These are phyloP conservation scores for Steinernema carpocapsae DNA, from an alignment of 2,888 invertebrate species.

Conservation along the genomic window DNA sequence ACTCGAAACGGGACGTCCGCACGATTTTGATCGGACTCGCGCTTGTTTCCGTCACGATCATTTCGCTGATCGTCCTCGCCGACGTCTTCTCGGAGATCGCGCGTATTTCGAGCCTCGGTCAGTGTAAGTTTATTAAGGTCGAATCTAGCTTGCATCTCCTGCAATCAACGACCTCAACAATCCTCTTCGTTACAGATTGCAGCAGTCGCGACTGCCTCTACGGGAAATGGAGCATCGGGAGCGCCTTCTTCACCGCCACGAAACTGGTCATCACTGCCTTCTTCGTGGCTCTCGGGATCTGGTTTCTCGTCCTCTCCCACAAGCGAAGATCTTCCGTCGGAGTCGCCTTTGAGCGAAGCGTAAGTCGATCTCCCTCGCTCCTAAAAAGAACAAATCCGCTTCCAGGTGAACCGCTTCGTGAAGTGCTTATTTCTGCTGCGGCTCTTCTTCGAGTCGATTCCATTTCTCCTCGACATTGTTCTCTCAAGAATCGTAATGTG, in stretches of 20 bases:
- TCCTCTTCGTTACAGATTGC: conserved; percentile 10
- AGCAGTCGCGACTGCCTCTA: neutral
- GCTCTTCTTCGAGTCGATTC: neutral
- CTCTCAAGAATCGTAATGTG: neutral
- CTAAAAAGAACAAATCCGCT: too few relatives aligned
- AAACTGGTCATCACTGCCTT: neutral
- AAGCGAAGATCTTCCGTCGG: neutral
- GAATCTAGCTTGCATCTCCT: neutral
- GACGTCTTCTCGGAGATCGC: neutral
- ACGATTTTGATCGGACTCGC: neutral
- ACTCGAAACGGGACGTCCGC: neutral
- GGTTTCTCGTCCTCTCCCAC: conserved; percentile 1
- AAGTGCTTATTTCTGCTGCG: neutral
- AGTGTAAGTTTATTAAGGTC: neutral
- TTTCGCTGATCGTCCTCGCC: neutral
- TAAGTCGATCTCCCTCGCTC: neutral
- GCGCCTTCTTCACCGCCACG: neutral
- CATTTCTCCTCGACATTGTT: neutral
- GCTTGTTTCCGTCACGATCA: neutral
- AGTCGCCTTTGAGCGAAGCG: neutral
- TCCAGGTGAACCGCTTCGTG: neutral
- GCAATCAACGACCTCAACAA: neutral
- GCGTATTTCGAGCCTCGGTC: neutral
- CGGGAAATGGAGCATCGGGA: neutral
- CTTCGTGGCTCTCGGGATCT: neutral